Base-by-base conservation (phyloP, 2,888 invertebrate species). In the Torymus auratus region DNA sequence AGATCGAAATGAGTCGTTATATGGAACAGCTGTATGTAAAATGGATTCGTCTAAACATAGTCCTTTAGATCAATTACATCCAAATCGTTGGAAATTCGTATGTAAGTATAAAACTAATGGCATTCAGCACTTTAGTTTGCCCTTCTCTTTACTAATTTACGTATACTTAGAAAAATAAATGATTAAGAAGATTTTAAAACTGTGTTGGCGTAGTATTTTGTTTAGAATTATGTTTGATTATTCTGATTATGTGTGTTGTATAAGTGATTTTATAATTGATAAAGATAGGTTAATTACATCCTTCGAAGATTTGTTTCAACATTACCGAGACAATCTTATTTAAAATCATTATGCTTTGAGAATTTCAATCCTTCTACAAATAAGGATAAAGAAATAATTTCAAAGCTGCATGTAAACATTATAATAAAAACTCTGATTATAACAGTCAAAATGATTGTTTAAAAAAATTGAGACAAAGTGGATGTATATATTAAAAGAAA, bases 61-160 rank as follows among this genome's bases (percentile, higher is more conserved):
- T 83, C 85, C 88, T 2, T 85, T 88, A 56, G 85, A 88, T 61
- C 87, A 86, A 64, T 86, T 88, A 56, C 85, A 89, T 67, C 88
- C 88, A 2, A 88, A 89, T 84, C 88, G 91, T 60, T 91, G 90
- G 90, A 90, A 90, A 77, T 90, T 91, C 76, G 82, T 86, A 56
- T 91, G 91, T 90, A 85, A 89, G 89, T 89, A 84, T 82, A 58
- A 78, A 67, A 81, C 55, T 65, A 72, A n/a, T 75, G 71, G 70
- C 56, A 65, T 17, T 72, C 58, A 71, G 13, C 69, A 70, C 14
- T 7, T 68, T 77, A 80, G 61, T 77, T 67, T 68, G 56, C 58
- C 15, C 55, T 67, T 77, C 64, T 72, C 12, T 28, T 69, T 28
- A 14, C 5, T 12, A 68, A 71, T 14, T 76, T 68, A 71, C 53